Base-by-base conservation (phyloP, 2,797 vertebrate genomes). In the Uromys caudimaculatus region DNA sequence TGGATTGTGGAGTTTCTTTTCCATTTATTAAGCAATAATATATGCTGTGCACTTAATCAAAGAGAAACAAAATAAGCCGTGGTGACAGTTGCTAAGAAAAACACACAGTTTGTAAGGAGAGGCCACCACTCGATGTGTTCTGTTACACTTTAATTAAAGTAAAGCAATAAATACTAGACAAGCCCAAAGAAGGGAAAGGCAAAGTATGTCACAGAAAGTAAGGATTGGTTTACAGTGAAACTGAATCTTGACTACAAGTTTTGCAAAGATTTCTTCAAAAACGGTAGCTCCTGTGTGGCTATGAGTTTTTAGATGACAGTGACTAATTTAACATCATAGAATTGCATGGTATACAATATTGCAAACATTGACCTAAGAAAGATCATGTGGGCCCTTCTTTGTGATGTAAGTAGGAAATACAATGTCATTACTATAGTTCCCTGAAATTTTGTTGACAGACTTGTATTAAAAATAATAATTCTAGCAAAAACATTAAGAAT, bases 201-300 rank as follows among this genome's bases (percentile, higher is more conserved):
- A 91, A 62, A 73, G 89, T 81, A 71, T 91, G 62, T 69, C 41
- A 62, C 17, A 94, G 47, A 88, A 89, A 38, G 4, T 87, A 84
- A 91, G 54, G 60, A 90, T 62, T 89, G 7, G 1, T 47, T 73
- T 38, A 82, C 50, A 90, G 94, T 84, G 50, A 69, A 93, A 76
- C n/a, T 92, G 6, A 90, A 97, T 81, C 73, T 64, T 88, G 27
- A 87, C n/a, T 93, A 17, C 89, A 95, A 73, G 38, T 56, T 13
- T 92, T 76, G 16, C 54, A 90, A 60, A 4, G 52, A 87, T 93
- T 85, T 96, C 56, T 29, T 93, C 81, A 87, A 95, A 38, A 94
- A 95, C 3, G 62, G 35, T 56, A 89, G 10, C 13, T 32, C 92
- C 73, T 64, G 14, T 1, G 2, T 52, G 50, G 3, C 77, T 79